Percentiles rank a stretch among this genome's conserved stretches.
Conservation (phyloP, 2,888 invertebrate genomes). For the Lathronympha strigana region DNA sequence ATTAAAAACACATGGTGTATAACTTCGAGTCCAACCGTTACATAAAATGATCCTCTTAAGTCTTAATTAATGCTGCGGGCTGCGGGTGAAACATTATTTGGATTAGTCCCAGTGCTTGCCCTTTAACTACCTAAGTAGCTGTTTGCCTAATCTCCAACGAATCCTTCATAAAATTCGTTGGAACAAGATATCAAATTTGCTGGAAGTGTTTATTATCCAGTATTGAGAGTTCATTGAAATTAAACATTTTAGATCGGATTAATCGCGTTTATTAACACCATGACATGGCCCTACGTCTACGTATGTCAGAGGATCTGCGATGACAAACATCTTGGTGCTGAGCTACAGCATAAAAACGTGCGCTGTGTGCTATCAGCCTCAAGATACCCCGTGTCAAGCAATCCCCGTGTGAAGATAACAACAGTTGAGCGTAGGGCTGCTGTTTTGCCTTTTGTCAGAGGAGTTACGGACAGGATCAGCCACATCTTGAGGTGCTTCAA, state of each 20-base stretch:
- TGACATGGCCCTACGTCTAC: no score
- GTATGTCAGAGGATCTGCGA: no score
- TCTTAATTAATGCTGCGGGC: conserved; percentile 1
- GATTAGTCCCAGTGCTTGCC: conserved; percentile 8
- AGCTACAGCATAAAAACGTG: no score
- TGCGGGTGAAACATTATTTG: conserved; percentile 4
- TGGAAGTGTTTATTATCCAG: conserved; percentile 2
- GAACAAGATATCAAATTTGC: conserved; percentile 5
- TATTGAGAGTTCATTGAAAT: conserved; percentile 16
- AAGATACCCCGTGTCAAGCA: no score
- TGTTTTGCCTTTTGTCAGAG: no score
- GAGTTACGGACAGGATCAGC: no score
- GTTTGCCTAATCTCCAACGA: neutral
- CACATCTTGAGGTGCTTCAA: no score
- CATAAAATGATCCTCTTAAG: neutral
- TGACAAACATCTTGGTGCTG: no score
- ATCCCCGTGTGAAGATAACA: no score
- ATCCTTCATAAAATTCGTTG: neutral
- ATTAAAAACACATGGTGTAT: neutral
- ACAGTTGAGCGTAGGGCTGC: no score
- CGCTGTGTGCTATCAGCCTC: no score
- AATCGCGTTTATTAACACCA: no score
- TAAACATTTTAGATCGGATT: neutral
- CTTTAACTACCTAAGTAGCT: conserved; percentile 1
- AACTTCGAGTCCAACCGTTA: neutral